These are phyloP conservation scores for Dicaeum eximium DNA, from an alignment of 2,113 vertebrate genomes.

Conservation along the genomic window DNA sequence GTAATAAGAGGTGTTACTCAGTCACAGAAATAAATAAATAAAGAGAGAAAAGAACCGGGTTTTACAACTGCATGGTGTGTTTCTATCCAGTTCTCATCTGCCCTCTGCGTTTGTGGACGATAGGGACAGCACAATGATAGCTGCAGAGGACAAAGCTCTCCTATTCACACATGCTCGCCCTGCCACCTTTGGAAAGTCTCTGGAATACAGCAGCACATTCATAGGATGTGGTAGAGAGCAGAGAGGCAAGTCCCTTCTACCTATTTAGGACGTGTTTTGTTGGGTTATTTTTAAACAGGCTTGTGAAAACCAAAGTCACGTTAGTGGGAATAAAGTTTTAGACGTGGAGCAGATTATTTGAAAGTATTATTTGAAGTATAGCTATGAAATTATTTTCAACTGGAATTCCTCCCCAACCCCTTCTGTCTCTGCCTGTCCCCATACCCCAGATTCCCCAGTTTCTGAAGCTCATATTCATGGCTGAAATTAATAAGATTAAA, in stretches of 20 bases:
- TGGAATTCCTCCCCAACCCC: background rate
- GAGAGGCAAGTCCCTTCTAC: background rate
- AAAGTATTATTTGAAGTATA: background rate
- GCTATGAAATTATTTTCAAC: background rate
- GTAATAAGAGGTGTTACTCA: slow-evolving; percentile 72
- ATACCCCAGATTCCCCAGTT: background rate
- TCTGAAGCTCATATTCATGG: background rate
- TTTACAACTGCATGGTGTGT: slow-evolving; percentile 48
- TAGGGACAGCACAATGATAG: slow-evolving; percentile 7
- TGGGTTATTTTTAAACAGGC: background rate
- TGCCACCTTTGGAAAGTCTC: slow-evolving; percentile 19
- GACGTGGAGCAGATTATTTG: background rate
- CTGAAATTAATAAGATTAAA: background rate
- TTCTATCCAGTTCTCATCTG: slow-evolving; percentile 54
- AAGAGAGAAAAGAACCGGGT: background rate
- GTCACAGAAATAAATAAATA: slow-evolving; percentile 34
- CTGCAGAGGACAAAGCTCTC: slow-evolving; percentile 58
- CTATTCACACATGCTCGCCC: slow-evolving; percentile 17
- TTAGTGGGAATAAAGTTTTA: background rate
- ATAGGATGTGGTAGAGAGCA: background rate
- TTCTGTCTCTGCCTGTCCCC: background rate
- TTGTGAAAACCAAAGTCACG: background rate
- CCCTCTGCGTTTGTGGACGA: slow-evolving; percentile 28
- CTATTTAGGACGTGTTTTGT: background rate
- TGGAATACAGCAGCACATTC: slow-evolving; percentile 1